These are phyloP conservation scores for Brachionus koreanus DNA, from an alignment of 1,140 invertebrate species.

Conservation along the genomic window DNA sequence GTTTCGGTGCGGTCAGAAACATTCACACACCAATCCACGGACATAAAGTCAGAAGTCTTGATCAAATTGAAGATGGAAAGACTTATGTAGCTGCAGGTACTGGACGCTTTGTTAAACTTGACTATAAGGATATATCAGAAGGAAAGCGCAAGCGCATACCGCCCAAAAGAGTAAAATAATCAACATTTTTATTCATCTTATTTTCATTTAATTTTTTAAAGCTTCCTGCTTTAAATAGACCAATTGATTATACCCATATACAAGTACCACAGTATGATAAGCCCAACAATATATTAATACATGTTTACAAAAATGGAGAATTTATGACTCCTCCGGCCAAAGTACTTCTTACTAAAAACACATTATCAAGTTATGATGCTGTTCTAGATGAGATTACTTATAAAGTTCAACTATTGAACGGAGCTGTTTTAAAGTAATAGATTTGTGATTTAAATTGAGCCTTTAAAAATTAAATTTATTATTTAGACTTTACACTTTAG, in stretches of 20 bases:
- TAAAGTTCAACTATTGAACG: slow-evolving; percentile 30
- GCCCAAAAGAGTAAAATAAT: neutral
- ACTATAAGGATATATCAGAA: slow-evolving; percentile 40
- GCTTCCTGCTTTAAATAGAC: slow-evolving; percentile 18
- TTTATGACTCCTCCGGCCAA: slow-evolving; percentile 14
- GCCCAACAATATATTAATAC: slow-evolving; percentile 16
- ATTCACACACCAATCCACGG: slow-evolving; percentile 42
- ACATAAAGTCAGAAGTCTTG: neutral
- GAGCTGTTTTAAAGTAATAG: slow-evolving; percentile 40
- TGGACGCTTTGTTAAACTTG: slow-evolving; percentile 19
- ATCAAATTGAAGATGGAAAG: slow-evolving; percentile 38
- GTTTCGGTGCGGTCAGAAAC: slow-evolving; percentile 37
- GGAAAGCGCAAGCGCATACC: neutral
- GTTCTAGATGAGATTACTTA: slow-evolving; percentile 40
- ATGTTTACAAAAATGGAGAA: slow-evolving; percentile 44
- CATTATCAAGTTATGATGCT: slow-evolving; percentile 20
- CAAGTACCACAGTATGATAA: slow-evolving; percentile 40
- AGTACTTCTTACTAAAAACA: slow-evolving; percentile 9
- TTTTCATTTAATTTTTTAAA: neutral
- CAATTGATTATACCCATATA: neutral
- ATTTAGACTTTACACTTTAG: slow-evolving; percentile 29
- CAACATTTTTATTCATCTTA: neutral
- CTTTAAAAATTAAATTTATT: neutral
- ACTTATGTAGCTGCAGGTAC: slow-evolving; percentile 41
- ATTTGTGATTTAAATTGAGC: neutral